A percentile compares a stretch with the other conserved stretches of the same genome.
Conservation (phyloP, 2,797 vertebrate species). For the Heliangelus exortis region DNA sequence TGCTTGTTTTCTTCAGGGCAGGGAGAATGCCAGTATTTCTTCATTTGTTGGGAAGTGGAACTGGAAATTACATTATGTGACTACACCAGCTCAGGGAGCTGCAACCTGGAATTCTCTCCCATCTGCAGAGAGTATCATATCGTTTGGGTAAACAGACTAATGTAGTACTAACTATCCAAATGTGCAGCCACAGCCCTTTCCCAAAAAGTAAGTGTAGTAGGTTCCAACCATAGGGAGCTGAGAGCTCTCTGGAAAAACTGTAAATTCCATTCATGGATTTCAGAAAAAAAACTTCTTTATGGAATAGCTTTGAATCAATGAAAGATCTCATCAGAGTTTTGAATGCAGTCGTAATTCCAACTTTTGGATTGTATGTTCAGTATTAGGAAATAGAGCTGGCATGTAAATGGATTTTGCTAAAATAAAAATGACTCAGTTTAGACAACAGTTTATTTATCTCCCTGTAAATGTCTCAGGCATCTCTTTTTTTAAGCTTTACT, state of each 20-base stretch:
- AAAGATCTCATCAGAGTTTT: neutral
- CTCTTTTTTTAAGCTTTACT: conserved; percentile 13
- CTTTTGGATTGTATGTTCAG: neutral
- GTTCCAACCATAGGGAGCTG: neutral
- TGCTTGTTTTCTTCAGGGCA: neutral
- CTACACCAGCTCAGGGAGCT: conserved; percentile 49
- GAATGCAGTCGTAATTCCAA: neutral
- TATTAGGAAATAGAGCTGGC: neutral
- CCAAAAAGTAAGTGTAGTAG: neutral
- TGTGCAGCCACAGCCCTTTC: neutral
- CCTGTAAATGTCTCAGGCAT: neutral
- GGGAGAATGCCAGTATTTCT: neutral
- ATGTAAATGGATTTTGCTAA: neutral
- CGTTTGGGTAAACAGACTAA: neutral
- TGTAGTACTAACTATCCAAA: neutral
- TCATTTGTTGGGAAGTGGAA: neutral
- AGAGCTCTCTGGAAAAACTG: neutral
- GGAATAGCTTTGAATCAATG: neutral
- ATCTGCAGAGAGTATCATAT: neutral
- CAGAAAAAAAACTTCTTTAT: neutral
- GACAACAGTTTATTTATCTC: neutral
- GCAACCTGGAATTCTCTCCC: conserved; percentile 1
- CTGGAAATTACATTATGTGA: neutral
- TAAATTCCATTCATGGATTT: neutral
- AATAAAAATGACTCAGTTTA: neutral